Percentiles rank a stretch among this genome's conserved stretches.
Evolutionary conservation across 2,113 vertebrate genomes (phyloP).

Genomic region (Pseudolaguvia tuberculata): DNA sequence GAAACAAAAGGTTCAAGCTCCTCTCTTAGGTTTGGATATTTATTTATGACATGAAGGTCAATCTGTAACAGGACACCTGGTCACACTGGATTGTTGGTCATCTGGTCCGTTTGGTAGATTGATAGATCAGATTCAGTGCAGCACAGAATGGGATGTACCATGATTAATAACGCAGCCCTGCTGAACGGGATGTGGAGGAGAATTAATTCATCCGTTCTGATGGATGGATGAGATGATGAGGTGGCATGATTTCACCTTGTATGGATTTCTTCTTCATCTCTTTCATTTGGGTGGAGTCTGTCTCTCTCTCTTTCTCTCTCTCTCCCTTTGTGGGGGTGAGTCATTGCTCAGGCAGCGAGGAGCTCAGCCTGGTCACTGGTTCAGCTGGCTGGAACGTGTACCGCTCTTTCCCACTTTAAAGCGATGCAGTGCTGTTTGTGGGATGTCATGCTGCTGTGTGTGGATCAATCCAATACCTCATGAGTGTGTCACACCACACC

Average conservation of each 20-base stretch:
- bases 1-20: neutral
- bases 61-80: neutral
- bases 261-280: neutral
- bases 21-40: neutral
- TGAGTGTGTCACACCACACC: conserved; percentile 10
- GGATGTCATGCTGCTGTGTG: neutral
- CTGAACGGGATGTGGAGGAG: neutral
- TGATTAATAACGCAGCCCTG: neutral
- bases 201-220: neutral
- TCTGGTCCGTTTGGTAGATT: neutral
- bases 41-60: conserved; percentile 14
- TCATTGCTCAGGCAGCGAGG: conserved; percentile 24
- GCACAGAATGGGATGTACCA: neutral
- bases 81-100: neutral
- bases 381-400: conserved; percentile 22
- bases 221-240: neutral
- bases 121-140: neutral
- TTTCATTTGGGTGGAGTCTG: conserved; percentile 9
- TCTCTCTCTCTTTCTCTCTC: neutral
- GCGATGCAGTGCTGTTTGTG: neutral
- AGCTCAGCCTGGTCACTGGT: neutral
- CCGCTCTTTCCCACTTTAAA: conserved; percentile 14
- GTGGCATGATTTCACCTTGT: neutral
- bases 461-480: conserved; percentile 1
- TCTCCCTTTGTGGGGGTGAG: neutral